These are phyloP conservation scores for Burhinus oedicnemus DNA, from an alignment of 2,113 vertebrate species.

Conservation along the genomic window DNA sequence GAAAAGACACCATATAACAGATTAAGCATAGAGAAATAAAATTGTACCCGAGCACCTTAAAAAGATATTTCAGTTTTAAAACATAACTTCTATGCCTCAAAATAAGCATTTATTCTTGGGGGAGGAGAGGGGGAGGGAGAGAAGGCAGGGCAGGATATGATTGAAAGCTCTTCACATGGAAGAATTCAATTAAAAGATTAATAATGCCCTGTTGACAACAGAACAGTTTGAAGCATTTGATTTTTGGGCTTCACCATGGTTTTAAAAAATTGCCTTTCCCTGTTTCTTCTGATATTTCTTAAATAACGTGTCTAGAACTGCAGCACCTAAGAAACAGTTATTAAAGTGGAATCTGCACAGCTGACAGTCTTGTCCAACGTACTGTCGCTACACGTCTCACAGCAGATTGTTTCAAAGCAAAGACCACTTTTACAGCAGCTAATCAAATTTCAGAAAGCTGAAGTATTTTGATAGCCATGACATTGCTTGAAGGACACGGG, in stretches of 20 bases:
- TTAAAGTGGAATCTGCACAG: not conserved
- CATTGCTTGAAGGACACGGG: not conserved
- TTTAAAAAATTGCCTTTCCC: not conserved
- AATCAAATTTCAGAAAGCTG: not conserved
- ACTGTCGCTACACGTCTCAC: not conserved
- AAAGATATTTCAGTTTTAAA: not conserved
- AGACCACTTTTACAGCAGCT: not conserved
- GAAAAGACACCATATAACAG: not conserved
- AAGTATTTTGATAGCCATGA: not conserved
- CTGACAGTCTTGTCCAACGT: not conserved
- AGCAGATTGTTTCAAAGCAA: not conserved
- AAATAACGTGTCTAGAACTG: not conserved
- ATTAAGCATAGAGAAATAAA: not conserved
- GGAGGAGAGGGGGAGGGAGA: not conserved
- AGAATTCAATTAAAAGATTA: constrained; percentile 30
- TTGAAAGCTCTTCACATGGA: not conserved
- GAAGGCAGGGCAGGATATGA: not conserved
- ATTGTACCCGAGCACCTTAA: not conserved
- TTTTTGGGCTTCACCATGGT: not conserved
- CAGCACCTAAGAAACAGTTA: not conserved
- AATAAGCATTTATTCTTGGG: not conserved
- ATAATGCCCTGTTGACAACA: not conserved
- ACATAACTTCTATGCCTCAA: not conserved
- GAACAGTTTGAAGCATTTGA: not conserved
- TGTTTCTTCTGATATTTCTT: not conserved